Conservation (phyloP, 2,113 vertebrate genomes). For the Felis catus region F.catus_Fca126_mat1.0 CM031419.1:33123501-33124000, state of each 20-base stretch:
- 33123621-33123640: not conserved
- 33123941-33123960: not conserved
- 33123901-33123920: not conserved
- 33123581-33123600: slow-evolving; percentile 35
- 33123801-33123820: not conserved
- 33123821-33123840: not conserved
- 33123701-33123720: not conserved
- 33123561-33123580: not conserved
- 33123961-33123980: not conserved
- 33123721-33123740: not conserved
- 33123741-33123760: not conserved
- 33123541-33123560: not conserved
- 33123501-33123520: not conserved
- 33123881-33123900: not conserved
- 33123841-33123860: not conserved
- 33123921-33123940: not conserved
- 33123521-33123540: not conserved
- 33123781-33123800: slow-evolving; percentile 8
- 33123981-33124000: not conserved
- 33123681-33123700: not conserved
- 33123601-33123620: not conserved
- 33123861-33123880: not conserved
- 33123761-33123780: not conserved
- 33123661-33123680: not conserved
- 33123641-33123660: not conserved